Conservation (phyloP, 2,888 invertebrate genomes). For the Gnatocerus cornutus region DNA sequence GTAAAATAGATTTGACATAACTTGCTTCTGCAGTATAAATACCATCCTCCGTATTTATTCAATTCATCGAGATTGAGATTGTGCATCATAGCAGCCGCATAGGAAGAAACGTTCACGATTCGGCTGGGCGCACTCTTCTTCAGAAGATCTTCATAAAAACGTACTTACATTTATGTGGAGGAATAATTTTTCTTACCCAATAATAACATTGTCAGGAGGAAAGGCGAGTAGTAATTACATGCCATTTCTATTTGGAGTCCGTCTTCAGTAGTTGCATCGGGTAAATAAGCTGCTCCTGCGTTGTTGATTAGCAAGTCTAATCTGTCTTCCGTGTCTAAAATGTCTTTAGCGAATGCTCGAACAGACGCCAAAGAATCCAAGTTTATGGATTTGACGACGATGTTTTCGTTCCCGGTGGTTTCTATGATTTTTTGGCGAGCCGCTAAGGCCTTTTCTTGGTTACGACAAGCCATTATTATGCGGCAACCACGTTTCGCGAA, state of each 20-base stretch:
- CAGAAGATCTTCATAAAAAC: constrained; percentile 10
- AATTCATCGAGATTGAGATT: constrained; percentile 42
- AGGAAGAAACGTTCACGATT: constrained; percentile 31
- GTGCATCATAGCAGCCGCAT: constrained; percentile 15
- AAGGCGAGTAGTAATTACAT: constrained; percentile 71
- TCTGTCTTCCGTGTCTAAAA: constrained; percentile 61
- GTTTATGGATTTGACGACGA: constrained; percentile 58
- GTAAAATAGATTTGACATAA: constrained; percentile 52
- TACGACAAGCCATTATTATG: constrained; percentile 72
- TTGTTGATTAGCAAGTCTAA: constrained; percentile 70
- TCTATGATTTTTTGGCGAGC: constrained; percentile 51
- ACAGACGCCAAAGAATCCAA: constrained; percentile 60
- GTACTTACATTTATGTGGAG: neutral
- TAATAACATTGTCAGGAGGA: constrained; percentile 73
- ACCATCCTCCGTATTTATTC: constrained; percentile 9
- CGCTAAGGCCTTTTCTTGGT: constrained; percentile 56
- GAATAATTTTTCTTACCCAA: no score
- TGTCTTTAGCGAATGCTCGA: constrained; percentile 69
- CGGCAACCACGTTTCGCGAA: constrained; percentile 69
- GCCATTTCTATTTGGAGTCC: constrained; percentile 60
- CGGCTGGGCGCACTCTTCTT: constrained; percentile 15
- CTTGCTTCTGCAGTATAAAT: constrained; percentile 48
- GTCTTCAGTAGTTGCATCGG: constrained; percentile 59
- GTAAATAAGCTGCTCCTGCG: constrained; percentile 64
- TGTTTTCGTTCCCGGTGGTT: neutral